Percentiles rank a stretch among this genome's conserved stretches.
Evolutionary conservation across 2,888 invertebrate species (phyloP).

Genomic region (Tortricodes alternella): DNA sequence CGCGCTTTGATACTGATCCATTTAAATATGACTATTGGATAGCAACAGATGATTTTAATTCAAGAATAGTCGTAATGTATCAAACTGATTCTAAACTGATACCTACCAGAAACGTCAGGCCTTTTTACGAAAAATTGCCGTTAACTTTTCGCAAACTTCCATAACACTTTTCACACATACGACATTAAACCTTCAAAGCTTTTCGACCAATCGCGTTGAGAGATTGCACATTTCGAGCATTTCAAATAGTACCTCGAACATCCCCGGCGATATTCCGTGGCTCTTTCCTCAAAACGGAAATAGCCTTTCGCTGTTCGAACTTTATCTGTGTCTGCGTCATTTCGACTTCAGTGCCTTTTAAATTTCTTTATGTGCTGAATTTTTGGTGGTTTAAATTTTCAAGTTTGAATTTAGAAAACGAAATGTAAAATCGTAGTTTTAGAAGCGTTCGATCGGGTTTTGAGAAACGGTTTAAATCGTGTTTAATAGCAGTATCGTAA

Average conservation of each 20-base stretch:
- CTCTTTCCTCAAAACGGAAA: slow-evolving; percentile 49
- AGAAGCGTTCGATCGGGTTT: no score
- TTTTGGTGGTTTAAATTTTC: background rate
- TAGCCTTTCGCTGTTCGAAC: slow-evolving; percentile 53
- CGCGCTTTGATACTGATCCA: no score
- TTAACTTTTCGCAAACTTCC: background rate
- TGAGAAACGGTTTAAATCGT: no score
- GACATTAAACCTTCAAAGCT: slow-evolving; percentile 7
- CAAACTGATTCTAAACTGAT: no score
- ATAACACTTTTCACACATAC: slow-evolving; percentile 1
- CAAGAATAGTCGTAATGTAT: no score
- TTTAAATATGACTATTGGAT: no score
- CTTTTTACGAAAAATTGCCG: background rate
- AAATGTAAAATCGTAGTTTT: no score
- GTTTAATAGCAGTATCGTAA: no score
- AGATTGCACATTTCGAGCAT: slow-evolving; percentile 24
- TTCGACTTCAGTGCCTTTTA: slow-evolving; percentile 50
- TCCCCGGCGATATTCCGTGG: slow-evolving; percentile 41
- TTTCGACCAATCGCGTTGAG: slow-evolving; percentile 11
- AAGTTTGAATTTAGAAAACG: background rate
- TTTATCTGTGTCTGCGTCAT: slow-evolving; percentile 51
- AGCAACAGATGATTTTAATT: no score
- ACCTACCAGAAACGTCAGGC: no score
- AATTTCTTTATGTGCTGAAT: slow-evolving; percentile 43
- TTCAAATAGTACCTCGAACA: slow-evolving; percentile 36